Evolutionary conservation across 2,797 vertebrate genomes (phyloP).

Genomic region (Sebastes nivosus): DNA sequence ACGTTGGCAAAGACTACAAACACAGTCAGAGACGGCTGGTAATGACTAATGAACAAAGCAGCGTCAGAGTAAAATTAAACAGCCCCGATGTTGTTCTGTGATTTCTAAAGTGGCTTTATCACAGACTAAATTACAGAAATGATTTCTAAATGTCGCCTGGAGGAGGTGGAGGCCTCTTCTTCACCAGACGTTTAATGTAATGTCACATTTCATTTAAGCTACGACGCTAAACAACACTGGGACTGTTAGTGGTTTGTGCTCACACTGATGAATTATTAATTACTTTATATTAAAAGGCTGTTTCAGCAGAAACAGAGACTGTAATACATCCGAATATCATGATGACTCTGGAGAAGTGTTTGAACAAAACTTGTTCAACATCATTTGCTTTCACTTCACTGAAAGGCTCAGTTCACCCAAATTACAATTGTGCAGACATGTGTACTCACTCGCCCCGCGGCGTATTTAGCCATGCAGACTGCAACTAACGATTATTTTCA

Average conservation of each 20-base stretch:
- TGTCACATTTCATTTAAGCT: slow-evolving; percentile 29
- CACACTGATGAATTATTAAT: slow-evolving; percentile 49
- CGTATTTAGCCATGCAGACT: neutral
- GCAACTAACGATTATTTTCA: too few species aligned
- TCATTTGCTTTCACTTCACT: neutral
- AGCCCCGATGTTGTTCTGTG: neutral
- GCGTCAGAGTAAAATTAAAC: slow-evolving; percentile 10
- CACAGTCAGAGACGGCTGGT: slow-evolving; percentile 15
- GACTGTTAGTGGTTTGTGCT: slow-evolving; percentile 25
- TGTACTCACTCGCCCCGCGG: neutral
- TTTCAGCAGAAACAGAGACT: slow-evolving; percentile 1
- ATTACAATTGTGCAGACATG: neutral
- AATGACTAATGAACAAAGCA: slow-evolving; percentile 67
- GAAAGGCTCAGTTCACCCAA: slow-evolving; percentile 5
- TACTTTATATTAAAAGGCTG: slow-evolving; percentile 11
- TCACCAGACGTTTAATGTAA: slow-evolving; percentile 30
- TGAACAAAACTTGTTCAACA: neutral
- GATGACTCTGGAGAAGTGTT: neutral
- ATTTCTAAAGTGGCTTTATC: slow-evolving; percentile 26
- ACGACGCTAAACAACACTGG: slow-evolving; percentile 17
- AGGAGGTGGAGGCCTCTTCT: neutral
- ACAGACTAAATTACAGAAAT: slow-evolving; percentile 13
- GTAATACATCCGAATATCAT: neutral
- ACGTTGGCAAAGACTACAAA: slow-evolving; percentile 59
- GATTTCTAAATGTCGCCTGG: slow-evolving; percentile 15